Evolutionary conservation across 2,888 invertebrate genomes (phyloP).

Genomic region (Dicycla oo): DNA sequence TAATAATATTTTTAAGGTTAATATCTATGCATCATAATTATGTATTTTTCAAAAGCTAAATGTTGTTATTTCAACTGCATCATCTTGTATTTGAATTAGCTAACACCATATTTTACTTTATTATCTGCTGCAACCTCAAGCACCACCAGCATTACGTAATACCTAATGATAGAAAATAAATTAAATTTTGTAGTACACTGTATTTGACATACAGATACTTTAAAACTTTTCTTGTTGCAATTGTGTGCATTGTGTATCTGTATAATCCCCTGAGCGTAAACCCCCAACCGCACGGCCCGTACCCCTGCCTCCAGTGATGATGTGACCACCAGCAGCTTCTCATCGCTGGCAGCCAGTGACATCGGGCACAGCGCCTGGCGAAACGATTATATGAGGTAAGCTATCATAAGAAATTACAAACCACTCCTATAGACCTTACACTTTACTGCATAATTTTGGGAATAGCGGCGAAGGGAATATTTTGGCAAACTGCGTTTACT

Average conservation of each 20-base stretch:
- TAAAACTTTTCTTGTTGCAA: conserved; percentile 71
- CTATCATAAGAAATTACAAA: conserved; percentile 14
- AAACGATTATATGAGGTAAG: conserved; percentile 87
- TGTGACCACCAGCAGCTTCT: conserved; percentile 85
- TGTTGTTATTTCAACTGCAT: conserved; percentile 45
- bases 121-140: conserved; percentile 48
- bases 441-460: conserved; percentile 7
- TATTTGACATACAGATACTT: conserved; percentile 61
- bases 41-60: background rate
- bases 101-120: conserved; percentile 25
- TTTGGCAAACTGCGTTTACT: background rate
- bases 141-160: conserved; percentile 46
- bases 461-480: background rate
- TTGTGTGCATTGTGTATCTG: conserved; percentile 85
- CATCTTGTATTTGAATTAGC: conserved; percentile 33
- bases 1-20: background rate
- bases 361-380: conserved; percentile 85
- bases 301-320: conserved; percentile 86
- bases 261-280: conserved; percentile 82
- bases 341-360: conserved; percentile 83
- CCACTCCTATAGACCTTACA: conserved; percentile 8
- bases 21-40: background rate
- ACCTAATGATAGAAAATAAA: conserved; percentile 12
- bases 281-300: conserved; percentile 82
- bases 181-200: conserved; percentile 42